phyloP scores from a whole-genome alignment of 2,888 invertebrate genomes.

The Willowsia nigromaculata region DNA sequence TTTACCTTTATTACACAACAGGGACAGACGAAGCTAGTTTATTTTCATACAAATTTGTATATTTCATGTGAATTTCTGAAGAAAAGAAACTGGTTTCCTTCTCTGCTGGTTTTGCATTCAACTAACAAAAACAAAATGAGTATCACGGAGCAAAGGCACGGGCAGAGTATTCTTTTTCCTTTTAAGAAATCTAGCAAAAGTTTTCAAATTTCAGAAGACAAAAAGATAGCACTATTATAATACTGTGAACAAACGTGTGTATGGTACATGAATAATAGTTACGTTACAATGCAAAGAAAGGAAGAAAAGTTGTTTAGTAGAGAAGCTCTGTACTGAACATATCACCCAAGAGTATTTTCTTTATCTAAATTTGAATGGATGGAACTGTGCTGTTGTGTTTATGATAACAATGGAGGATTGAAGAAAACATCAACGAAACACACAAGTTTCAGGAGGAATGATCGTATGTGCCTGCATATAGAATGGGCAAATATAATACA shows the following conservation, averaged over 20 bases:
- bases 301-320: constrained; percentile 9
- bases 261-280: background rate
- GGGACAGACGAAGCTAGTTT: constrained; percentile 44
- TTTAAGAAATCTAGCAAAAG: constrained; percentile 28
- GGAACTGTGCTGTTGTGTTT: constrained; percentile 31
- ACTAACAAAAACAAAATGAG: background rate
- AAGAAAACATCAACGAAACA: constrained; percentile 37
- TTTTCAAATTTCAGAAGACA: constrained; percentile 66
- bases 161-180: background rate
- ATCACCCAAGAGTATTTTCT: constrained; percentile 17
- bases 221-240: constrained; percentile 41
- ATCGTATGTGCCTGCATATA: background rate
- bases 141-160: background rate
- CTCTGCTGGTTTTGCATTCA: background rate
- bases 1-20: constrained; percentile 60
- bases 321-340: background rate
- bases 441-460: background rate
- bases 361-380: constrained; percentile 64
- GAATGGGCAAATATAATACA: background rate
- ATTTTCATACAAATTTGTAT: constrained; percentile 61
- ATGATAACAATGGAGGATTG: constrained; percentile 49
- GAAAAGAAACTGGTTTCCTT: constrained; percentile 47
- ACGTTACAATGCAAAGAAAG: background rate
- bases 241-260: background rate
- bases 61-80: constrained; percentile 45